These are phyloP conservation scores for Remorina albescens DNA, from an alignment of 2,797 vertebrate genomes.

Conservation along the genomic window DNA sequence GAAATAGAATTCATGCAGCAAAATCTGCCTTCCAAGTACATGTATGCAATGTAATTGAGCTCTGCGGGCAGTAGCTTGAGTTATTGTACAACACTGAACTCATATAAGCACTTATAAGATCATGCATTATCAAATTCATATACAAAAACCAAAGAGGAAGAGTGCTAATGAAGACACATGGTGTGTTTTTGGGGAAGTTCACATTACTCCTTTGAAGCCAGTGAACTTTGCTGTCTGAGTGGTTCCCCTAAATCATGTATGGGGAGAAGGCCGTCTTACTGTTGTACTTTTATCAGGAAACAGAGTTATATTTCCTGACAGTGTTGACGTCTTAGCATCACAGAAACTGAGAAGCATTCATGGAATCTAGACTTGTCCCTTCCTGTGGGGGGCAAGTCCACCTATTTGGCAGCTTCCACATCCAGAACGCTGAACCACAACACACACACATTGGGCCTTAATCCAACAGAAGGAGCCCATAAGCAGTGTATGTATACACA, in stretches of 20 bases:
- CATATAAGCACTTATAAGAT: background rate
- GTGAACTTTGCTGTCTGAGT: background rate
- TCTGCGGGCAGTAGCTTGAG: background rate
- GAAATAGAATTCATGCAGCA: too few relatives aligned
- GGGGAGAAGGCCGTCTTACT: constrained; percentile 14
- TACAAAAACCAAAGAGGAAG: background rate
- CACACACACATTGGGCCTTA: background rate
- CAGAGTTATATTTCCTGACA: constrained; percentile 31
- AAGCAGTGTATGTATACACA: background rate
- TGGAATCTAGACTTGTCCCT: constrained; percentile 33
- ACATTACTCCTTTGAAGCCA: constrained; percentile 1
- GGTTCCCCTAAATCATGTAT: background rate
- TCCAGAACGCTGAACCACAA: background rate
- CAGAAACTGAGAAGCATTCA: constrained; percentile 15
- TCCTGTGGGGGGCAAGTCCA: constrained; percentile 38
- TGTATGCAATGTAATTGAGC: too few relatives aligned
- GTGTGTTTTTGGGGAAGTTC: background rate
- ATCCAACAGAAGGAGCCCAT: background rate
- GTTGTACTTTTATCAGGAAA: constrained; percentile 29
- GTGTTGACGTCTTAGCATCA: constrained; percentile 20
- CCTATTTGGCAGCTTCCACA: constrained; percentile 25
- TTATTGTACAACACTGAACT: background rate
- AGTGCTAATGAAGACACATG: background rate
- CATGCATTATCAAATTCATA: background rate
- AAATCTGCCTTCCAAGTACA: too few relatives aligned